Evolutionary conservation across 2,888 invertebrate genomes (phyloP).

Genomic region (Gymnosoma rotundatum): DNA sequence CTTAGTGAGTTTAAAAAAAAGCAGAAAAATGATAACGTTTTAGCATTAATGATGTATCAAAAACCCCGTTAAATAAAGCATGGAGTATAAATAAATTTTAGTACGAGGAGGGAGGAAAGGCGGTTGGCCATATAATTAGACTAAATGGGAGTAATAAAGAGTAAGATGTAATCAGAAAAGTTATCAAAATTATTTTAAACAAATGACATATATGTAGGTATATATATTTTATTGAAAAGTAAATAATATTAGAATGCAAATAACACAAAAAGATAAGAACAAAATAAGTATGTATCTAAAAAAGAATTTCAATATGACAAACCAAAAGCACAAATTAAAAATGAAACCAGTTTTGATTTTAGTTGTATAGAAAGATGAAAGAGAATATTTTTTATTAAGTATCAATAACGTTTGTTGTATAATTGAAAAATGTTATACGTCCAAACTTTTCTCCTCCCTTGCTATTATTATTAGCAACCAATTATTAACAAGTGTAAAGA

Average conservation of each 20-base stretch:
- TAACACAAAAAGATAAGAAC: conserved; percentile 11
- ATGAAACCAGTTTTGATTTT: conserved; percentile 59
- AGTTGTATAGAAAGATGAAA: conserved; percentile 9
- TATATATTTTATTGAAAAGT: conserved; percentile 1
- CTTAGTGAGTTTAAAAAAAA: conserved; percentile 38
- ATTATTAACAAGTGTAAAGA: conserved; percentile 1
- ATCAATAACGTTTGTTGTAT: conserved; percentile 40
- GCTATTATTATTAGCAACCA: background rate
- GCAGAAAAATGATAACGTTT: conserved; percentile 47
- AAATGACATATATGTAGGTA: conserved; percentile 31
- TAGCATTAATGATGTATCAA: conserved; percentile 43
- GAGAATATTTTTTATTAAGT: background rate
- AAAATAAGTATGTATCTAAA: background rate
- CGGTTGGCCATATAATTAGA: background rate
- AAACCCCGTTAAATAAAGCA: background rate
- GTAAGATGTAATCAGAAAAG: background rate
- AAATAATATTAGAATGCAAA: conserved; percentile 21
- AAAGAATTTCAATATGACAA: conserved; percentile 20
- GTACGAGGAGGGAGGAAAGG: background rate
- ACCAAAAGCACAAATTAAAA: background rate
- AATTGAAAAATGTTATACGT: conserved; percentile 14
- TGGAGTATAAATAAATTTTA: background rate
- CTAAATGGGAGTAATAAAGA: background rate
- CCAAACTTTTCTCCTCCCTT: background rate
- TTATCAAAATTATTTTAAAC: conserved; percentile 38